A percentile compares a stretch with the other conserved stretches of the same genome.
These are phyloP conservation scores for Haliclona indistincta DNA, from an alignment of 37 sponge, comb jelly and placozoan genomes.

Conservation along the genomic window DNA sequence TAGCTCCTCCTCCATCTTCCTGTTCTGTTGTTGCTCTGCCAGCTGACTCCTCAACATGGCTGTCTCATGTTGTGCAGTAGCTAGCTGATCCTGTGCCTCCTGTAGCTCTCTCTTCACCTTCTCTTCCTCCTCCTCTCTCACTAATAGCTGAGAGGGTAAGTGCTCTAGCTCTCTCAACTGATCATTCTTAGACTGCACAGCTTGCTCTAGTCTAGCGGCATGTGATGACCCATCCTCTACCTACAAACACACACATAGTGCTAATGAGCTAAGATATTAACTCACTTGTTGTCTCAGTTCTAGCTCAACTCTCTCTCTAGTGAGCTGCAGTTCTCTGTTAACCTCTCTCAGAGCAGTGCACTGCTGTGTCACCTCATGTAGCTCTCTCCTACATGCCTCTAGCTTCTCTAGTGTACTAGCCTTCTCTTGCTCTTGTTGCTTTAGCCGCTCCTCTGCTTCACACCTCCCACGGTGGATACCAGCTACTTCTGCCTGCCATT, in stretches of 20 bases:
- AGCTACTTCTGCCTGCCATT: neutral
- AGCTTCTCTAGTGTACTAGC: neutral
- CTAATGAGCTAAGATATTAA: neutral
- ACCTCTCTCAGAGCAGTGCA: slow-evolving; percentile 22
- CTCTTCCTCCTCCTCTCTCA: slow-evolving; percentile 33
- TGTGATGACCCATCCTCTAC: neutral
- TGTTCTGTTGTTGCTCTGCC: neutral
- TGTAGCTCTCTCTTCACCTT: slow-evolving; percentile 27
- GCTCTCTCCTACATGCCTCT: neutral
- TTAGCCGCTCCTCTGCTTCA: neutral
- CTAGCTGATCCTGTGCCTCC: slow-evolving; percentile 1
- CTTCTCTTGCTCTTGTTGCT: neutral
- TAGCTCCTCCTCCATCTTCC: neutral
- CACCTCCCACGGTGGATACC: neutral
- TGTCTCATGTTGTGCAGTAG: slow-evolving; percentile 24
- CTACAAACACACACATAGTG: neutral
- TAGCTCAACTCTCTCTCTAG: neutral
- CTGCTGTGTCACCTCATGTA: neutral
- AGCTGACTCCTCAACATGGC: neutral
- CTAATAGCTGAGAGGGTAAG: slow-evolving; percentile 18
- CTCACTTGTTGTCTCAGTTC: neutral
- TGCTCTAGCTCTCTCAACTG: slow-evolving; percentile 37
- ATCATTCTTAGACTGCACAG: slow-evolving; percentile 1
- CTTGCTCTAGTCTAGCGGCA: neutral
- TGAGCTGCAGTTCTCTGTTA: slow-evolving; percentile 9